phyloP scores from a whole-genome alignment of 2,797 vertebrate species.

The Cyclopterus lumpus region DNA sequence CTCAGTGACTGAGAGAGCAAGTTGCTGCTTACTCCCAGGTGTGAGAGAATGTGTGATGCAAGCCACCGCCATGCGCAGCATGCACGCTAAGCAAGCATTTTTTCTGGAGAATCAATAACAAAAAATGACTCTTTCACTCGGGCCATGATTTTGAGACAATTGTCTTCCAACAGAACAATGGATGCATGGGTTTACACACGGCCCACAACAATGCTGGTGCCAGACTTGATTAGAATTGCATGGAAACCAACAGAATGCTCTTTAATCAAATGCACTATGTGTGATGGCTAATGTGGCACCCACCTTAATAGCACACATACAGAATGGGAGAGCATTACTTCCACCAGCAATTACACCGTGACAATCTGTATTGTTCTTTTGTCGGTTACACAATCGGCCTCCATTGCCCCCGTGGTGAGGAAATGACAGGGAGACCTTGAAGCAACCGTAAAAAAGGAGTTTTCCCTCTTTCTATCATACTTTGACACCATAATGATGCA shows the following conservation, averaged over 20 bases:
- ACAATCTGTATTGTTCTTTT: slow-evolving; percentile 19
- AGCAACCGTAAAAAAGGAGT: slow-evolving; percentile 25
- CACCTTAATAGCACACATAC: slow-evolving; percentile 4
- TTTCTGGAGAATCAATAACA: slow-evolving; percentile 31
- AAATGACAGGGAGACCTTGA: slow-evolving; percentile 38
- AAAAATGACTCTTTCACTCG: slow-evolving; percentile 7
- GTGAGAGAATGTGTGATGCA: slow-evolving; percentile 36
- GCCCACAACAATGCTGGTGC: background rate
- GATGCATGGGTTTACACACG: slow-evolving; percentile 1
- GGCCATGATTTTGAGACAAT: slow-evolving; percentile 24
- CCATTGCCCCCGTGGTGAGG: background rate
- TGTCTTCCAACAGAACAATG: background rate
- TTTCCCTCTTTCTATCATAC: slow-evolving; percentile 39
- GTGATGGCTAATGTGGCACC: background rate
- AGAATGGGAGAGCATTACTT: slow-evolving; percentile 27
- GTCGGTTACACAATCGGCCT: slow-evolving; percentile 15
- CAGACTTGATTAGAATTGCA: slow-evolving; percentile 11
- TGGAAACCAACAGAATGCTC: background rate
- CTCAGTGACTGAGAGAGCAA: slow-evolving; percentile 2
- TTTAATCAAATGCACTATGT: background rate
- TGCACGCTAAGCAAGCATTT: slow-evolving; percentile 31
- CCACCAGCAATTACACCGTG: slow-evolving; percentile 33
- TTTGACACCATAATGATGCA: slow-evolving; percentile 32
- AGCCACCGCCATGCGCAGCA: slow-evolving; percentile 42
- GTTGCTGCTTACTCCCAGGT: slow-evolving; percentile 31